Evolutionary conservation across 2,113 vertebrate genomes (phyloP).

Genomic region (rabbit (Oryctolagus cuniculus)): mOryCun1.1 NC_091434.1:118586501-118587000

Average conservation of each 20-base stretch:
- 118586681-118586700: not conserved
- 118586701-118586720: not conserved
- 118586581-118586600: too few species aligned
- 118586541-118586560: too few species aligned
- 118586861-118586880: conserved; percentile 9
- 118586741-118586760: not conserved
- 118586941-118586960: not conserved
- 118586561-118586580: too few species aligned
- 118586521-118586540: too few species aligned
- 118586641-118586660: too few species aligned
- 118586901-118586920: not conserved
- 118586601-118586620: too few species aligned
- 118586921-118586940: not conserved
- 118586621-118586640: too few species aligned
- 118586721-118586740: conserved; percentile 39
- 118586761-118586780: conserved; percentile 3
- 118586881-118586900: not conserved
- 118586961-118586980: not conserved
- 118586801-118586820: not conserved
- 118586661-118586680: not conserved
- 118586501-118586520: too few species aligned
- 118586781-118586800: not conserved
- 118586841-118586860: conserved; percentile 14
- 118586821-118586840: not conserved
- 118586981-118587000: not conserved